Evolutionary conservation across 1,140 invertebrate genomes (phyloP).

Genomic region (Alviniconcha marisindica): DNA sequence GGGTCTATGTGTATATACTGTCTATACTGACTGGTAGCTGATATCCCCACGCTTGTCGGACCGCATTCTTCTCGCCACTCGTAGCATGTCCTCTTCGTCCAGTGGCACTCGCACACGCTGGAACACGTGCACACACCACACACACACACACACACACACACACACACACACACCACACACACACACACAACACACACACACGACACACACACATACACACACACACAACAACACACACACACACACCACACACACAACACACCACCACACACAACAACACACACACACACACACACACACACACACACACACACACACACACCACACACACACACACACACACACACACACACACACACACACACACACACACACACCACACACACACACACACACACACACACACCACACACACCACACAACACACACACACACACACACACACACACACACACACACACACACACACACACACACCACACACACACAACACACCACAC

Average conservation of each 20-base stretch:
- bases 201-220: conserved; percentile 21
- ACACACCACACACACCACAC: conserved; percentile 25
- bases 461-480: not conserved
- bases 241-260: not conserved
- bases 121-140: conserved; percentile 26
- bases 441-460: not conserved
- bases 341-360: too few species aligned
- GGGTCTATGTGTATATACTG: too few species aligned
- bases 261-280: not conserved
- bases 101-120: conserved; percentile 64
- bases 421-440: not conserved
- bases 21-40: conserved; percentile 67
- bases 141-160: conserved; percentile 16
- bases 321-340: not conserved
- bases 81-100: conserved; percentile 55
- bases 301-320: not conserved
- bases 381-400: conserved; percentile 24
- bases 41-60: conserved; percentile 60
- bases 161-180: conserved; percentile 25
- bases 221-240: not conserved
- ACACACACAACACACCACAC: not conserved
- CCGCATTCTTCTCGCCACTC: conserved; percentile 60
- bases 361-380: not conserved
- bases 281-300: conserved; percentile 9
- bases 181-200: conserved; percentile 26